Conservation (phyloP, 2,113 vertebrate genomes). For the Piaya cayana region DNA sequence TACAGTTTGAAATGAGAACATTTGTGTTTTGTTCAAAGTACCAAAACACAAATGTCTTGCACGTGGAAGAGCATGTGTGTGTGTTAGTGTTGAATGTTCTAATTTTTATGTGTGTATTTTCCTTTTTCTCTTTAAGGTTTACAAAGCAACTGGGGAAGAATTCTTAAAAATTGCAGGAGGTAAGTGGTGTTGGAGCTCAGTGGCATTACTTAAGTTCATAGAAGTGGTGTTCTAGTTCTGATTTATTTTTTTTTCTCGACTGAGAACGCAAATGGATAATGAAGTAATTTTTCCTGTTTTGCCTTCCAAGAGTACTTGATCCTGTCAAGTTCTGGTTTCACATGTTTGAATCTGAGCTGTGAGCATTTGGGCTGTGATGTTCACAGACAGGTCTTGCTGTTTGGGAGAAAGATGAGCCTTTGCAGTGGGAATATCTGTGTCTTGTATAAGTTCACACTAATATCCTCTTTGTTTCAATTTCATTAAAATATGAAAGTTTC, state of each 20-base stretch:
- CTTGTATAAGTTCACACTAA: neutral
- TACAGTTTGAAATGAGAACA: neutral
- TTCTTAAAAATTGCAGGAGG: constrained; percentile 98
- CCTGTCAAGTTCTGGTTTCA: neutral
- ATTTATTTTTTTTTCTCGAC: neutral
- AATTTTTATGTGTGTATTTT: neutral
- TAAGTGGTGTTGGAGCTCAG: constrained; percentile 73
- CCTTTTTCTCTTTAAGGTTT: constrained; percentile 78
- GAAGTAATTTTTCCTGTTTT: constrained; percentile 29
- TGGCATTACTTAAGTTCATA: neutral
- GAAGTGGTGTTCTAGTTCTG: neutral
- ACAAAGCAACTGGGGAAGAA: constrained; percentile 95
- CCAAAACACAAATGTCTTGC: neutral
- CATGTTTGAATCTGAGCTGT: neutral
- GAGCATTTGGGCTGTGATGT: neutral
- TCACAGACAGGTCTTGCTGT: neutral
- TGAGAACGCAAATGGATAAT: neutral
- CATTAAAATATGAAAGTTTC: neutral
- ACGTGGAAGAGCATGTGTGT: neutral
- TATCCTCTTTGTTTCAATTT: neutral
- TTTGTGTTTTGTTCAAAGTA: neutral
- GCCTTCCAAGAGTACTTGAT: constrained; percentile 10
- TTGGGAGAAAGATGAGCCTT: neutral
- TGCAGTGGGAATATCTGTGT: neutral
- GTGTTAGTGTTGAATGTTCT: neutral